These are phyloP conservation scores for Clivina fossor DNA, from an alignment of 2,888 invertebrate genomes.

Conservation along the genomic window DNA sequence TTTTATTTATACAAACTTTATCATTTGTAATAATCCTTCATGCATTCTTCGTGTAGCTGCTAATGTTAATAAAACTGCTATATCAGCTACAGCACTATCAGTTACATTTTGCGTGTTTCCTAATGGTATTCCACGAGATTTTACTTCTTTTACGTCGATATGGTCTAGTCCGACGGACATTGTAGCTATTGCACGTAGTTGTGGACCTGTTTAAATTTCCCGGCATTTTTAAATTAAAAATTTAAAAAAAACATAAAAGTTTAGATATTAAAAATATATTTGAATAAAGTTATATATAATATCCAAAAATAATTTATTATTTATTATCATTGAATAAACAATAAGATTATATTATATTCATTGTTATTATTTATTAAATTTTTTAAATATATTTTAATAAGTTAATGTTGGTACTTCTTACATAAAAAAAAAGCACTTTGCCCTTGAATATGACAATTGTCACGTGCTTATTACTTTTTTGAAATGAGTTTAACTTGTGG, in stretches of 20 bases:
- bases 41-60: constrained; percentile 70
- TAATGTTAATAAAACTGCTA: constrained; percentile 75
- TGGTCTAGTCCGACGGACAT: constrained; percentile 89
- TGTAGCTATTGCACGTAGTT: constrained; percentile 74
- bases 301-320: not conserved
- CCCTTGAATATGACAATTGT: too few species aligned
- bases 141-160: constrained; percentile 72
- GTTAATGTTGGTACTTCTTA: too few species aligned
- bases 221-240: not conserved
- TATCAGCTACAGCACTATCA: constrained; percentile 78
- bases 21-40: constrained; percentile 70
- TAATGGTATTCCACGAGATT: constrained; percentile 69
- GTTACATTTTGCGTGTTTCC: constrained; percentile 80
- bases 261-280: too few species aligned
- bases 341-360: too few species aligned
- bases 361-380: too few species aligned
- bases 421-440: too few species aligned
- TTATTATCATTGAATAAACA: not conserved
- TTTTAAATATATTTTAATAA: too few species aligned
- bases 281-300: too few species aligned
- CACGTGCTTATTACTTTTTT: too few species aligned
- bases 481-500: too few species aligned
- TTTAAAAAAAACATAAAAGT: not conserved
- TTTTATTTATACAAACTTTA: constrained; percentile 47
- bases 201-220: constrained; percentile 62